Evolutionary conservation across 2,113 vertebrate genomes (phyloP).

Genomic region (Lipotes vexillifer): DNA sequence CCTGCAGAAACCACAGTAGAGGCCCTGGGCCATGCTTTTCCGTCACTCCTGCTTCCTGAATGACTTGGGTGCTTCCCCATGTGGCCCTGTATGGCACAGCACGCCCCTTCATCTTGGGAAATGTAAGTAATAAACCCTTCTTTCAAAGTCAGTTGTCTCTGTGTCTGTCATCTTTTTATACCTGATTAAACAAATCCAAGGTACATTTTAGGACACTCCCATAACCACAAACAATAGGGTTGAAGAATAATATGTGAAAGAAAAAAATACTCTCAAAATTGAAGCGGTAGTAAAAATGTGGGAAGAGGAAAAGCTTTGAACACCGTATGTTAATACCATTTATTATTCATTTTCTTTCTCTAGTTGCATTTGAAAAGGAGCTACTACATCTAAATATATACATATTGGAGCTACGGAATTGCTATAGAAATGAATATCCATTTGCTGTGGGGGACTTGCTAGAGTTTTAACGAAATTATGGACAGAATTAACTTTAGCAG

Average conservation of each 20-base stretch:
- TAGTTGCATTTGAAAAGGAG: constrained; percentile 19
- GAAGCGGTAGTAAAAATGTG: not conserved
- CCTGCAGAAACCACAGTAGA: not conserved
- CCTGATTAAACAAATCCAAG: not conserved
- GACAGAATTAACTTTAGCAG: not conserved
- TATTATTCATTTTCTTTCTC: not conserved
- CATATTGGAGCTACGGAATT: not conserved
- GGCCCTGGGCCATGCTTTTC: too few relatives aligned
- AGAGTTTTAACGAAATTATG: not conserved
- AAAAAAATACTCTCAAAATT: not conserved
- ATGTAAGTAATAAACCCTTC: not conserved
- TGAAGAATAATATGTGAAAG: not conserved
- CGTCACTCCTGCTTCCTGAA: not conserved
- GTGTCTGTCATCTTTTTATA: not conserved
- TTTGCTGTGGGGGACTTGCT: not conserved
- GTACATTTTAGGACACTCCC: not conserved
- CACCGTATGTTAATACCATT: not conserved
- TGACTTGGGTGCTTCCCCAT: not conserved
- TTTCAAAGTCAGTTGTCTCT: not conserved
- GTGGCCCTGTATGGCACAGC: fast-evolving
- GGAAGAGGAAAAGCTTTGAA: not conserved
- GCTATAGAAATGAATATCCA: not conserved
- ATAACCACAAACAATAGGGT: not conserved
- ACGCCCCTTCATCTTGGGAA: not conserved
- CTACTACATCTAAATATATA: not conserved